These are phyloP conservation scores for Onthophagus taurus DNA, from an alignment of 1,140 invertebrate genomes.

Conservation along the genomic window DNA sequence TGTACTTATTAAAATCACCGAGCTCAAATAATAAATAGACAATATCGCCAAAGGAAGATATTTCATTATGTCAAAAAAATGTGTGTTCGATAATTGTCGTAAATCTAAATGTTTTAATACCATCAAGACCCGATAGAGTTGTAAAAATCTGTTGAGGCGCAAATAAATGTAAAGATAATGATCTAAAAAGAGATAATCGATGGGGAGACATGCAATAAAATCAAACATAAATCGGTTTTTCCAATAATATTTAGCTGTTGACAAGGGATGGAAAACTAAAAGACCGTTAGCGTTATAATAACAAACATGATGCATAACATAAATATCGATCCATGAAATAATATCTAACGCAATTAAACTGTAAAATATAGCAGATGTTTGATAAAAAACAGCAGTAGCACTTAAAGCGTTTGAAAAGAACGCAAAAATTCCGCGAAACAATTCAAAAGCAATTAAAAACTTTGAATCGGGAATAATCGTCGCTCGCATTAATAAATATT, in stretches of 20 bases:
- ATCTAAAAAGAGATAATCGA: background rate
- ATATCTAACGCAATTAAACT: conserved; percentile 15
- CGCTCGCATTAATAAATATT: background rate
- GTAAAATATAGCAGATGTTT: conserved; percentile 6
- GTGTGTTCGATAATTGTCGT: background rate
- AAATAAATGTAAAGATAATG: background rate
- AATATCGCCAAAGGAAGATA: too few species aligned
- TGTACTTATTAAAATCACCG: too few species aligned
- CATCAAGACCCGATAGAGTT: conserved; percentile 1
- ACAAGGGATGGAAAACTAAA: conserved; percentile 14
- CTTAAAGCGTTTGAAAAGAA: conserved; percentile 12
- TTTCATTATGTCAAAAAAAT: too few species aligned
- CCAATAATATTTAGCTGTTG: conserved; percentile 19
- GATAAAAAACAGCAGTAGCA: background rate
- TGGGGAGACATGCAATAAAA: conserved; percentile 10
- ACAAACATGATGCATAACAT: conserved; percentile 17
- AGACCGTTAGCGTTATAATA: conserved; percentile 21
- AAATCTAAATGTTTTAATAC: conserved; percentile 1
- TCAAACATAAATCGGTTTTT: conserved; percentile 18
- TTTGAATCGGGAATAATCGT: conserved; percentile 4
- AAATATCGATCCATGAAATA: conserved; percentile 16
- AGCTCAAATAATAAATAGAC: too few species aligned
- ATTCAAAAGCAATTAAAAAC: conserved; percentile 16
- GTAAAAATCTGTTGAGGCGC: conserved; percentile 3
- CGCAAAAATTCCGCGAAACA: conserved; percentile 11